phyloP scores from a whole-genome alignment of 2,888 invertebrate species.

The Drosophila hawaiiensis region DNA sequence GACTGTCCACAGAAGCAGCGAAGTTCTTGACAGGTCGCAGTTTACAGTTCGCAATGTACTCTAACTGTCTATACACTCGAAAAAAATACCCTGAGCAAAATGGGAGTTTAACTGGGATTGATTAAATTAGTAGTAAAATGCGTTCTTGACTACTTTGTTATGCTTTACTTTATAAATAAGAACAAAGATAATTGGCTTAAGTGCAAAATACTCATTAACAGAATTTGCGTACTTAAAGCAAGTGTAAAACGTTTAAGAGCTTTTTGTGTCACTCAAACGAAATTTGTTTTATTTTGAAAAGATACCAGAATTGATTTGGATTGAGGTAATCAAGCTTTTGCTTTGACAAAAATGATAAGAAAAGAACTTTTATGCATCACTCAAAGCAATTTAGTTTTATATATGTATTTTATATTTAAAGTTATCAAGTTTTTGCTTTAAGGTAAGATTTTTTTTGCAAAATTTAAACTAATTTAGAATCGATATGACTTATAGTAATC shows the following conservation, averaged over 20 bases:
- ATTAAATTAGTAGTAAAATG: background rate
- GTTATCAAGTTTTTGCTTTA: background rate
- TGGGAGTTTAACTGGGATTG: background rate
- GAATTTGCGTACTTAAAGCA: background rate
- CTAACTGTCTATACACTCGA: background rate
- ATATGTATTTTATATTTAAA: background rate
- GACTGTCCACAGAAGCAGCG: slow-evolving; percentile 12
- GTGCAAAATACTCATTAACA: background rate
- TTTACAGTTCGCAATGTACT: slow-evolving; percentile 20
- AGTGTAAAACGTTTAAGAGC: background rate
- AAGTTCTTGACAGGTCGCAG: slow-evolving; percentile 32
- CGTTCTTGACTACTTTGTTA: background rate
- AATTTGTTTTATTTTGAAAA: background rate
- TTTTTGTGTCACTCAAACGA: background rate
- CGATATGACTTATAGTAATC: too few species aligned
- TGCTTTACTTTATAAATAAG: background rate
- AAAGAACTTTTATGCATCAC: background rate
- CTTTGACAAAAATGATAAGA: background rate
- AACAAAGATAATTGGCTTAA: background rate
- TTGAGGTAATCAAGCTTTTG: background rate
- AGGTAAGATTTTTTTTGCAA: background rate
- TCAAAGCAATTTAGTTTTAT: background rate
- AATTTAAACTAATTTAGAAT: background rate
- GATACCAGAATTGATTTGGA: background rate
- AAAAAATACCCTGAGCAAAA: background rate